Evolutionary conservation across 2,797 vertebrate species (phyloP).

Genomic region (Capromys pilorides): DNA sequence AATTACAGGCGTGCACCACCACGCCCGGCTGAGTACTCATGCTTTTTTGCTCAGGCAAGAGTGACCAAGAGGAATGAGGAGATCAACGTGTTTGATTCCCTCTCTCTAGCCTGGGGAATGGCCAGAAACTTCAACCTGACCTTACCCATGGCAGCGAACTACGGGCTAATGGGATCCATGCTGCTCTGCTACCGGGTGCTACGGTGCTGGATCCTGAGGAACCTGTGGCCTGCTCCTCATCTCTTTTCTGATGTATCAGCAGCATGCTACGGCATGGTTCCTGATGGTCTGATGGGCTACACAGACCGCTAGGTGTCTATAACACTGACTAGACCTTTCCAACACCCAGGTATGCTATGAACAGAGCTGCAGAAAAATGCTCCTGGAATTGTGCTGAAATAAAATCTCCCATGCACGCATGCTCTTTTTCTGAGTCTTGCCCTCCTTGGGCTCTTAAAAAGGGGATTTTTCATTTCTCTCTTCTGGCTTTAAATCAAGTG

Average conservation of each 20-base stretch:
- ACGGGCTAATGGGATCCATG: neutral
- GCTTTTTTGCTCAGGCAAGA: neutral
- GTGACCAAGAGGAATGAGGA: neutral
- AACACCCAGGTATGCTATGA: neutral
- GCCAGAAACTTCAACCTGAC: constrained; percentile 43
- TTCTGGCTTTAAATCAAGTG: constrained; percentile 35
- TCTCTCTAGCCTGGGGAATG: neutral
- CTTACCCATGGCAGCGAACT: neutral
- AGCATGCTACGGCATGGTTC: neutral
- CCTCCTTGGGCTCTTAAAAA: neutral
- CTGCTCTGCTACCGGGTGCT: neutral
- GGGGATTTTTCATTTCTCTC: constrained; percentile 4
- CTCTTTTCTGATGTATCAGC: neutral
- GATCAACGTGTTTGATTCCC: constrained; percentile 61
- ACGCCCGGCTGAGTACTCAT: too few species aligned
- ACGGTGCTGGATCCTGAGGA: neutral
- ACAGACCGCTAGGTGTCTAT: neutral
- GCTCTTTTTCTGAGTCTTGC: neutral
- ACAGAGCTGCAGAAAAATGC: neutral
- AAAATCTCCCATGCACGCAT: neutral
- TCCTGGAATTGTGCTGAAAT: neutral
- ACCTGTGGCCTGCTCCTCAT: neutral
- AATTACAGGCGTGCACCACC: too few species aligned
- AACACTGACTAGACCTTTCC: neutral
- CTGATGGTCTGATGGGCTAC: neutral